Percentiles rank a stretch among this genome's conserved stretches.
These are phyloP conservation scores for Peromyscus californicus DNA, from an alignment of 2,113 vertebrate species.

Conservation along the genomic window DNA sequence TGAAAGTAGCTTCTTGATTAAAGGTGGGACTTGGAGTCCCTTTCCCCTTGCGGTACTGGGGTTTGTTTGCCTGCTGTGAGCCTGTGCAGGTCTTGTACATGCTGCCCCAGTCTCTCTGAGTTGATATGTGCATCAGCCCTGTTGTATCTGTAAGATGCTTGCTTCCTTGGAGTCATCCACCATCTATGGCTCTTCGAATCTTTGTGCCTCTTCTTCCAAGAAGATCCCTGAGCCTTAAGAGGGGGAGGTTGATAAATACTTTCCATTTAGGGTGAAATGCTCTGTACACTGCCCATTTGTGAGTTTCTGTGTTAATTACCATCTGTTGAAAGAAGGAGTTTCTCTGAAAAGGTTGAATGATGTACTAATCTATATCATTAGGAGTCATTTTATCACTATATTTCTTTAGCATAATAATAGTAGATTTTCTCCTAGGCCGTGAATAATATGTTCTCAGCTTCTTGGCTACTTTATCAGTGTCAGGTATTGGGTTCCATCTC, in stretches of 20 bases:
- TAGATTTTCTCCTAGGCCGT: not conserved
- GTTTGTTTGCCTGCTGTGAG: not conserved
- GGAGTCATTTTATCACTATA: not conserved
- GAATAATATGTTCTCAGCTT: not conserved
- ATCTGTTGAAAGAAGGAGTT: not conserved
- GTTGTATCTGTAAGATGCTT: not conserved
- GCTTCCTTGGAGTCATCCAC: not conserved
- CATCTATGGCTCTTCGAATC: not conserved
- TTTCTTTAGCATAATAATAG: not conserved
- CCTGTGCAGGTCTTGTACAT: not conserved
- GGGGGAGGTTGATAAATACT: not conserved
- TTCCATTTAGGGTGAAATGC: not conserved
- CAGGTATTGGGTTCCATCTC: not conserved
- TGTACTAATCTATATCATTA: not conserved
- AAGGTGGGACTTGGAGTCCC: not conserved
- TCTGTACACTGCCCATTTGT: not conserved
- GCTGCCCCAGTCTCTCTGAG: not conserved
- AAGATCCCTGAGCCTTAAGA: not conserved
- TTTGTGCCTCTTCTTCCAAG: not conserved
- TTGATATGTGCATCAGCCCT: not conserved
- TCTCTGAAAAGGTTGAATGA: not conserved
- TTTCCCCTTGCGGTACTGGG: not conserved
- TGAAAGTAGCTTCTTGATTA: not conserved
- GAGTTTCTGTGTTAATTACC: not conserved
- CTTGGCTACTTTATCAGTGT: not conserved